Evolutionary conservation across 2,888 invertebrate genomes (phyloP).

Genomic region (Thyatira batis): DNA sequence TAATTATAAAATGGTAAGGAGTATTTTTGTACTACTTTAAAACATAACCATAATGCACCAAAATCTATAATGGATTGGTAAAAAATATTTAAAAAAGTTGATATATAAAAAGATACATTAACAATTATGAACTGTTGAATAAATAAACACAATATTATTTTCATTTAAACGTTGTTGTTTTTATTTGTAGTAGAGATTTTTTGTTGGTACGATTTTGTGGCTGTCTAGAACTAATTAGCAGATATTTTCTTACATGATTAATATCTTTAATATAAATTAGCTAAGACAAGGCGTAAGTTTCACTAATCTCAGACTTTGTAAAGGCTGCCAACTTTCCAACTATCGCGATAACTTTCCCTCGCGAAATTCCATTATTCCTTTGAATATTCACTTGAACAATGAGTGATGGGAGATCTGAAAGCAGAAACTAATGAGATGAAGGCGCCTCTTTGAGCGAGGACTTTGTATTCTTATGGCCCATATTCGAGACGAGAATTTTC

Average conservation of each 20-base stretch:
- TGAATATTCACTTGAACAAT: constrained; percentile 29
- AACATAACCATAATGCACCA: too few relatives aligned
- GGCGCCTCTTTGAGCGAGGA: constrained; percentile 12
- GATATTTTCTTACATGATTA: neutral
- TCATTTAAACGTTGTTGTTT: too few relatives aligned
- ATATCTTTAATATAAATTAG: neutral
- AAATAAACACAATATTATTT: too few relatives aligned
- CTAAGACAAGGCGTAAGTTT: neutral
- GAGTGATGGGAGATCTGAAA: constrained; percentile 28
- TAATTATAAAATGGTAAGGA: too few relatives aligned
- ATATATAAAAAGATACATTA: too few relatives aligned
- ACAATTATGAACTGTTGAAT: too few relatives aligned
- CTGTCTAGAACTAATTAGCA: neutral
- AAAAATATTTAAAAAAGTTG: too few relatives aligned
- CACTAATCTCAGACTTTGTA: neutral
- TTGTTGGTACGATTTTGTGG: too few relatives aligned
- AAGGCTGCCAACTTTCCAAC: constrained; percentile 2
- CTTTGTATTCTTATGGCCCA: constrained; percentile 20
- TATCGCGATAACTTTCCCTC: constrained; percentile 14
- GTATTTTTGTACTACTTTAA: too few relatives aligned
- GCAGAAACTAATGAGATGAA: constrained; percentile 39
- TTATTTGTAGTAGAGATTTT: too few relatives aligned
- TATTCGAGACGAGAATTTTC: constrained; percentile 31
- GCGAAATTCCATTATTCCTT: constrained; percentile 5
- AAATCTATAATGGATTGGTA: too few relatives aligned